Conservation (phyloP, 1,140 invertebrate genomes). For the Meloidogyne chitwoodi region DNA sequence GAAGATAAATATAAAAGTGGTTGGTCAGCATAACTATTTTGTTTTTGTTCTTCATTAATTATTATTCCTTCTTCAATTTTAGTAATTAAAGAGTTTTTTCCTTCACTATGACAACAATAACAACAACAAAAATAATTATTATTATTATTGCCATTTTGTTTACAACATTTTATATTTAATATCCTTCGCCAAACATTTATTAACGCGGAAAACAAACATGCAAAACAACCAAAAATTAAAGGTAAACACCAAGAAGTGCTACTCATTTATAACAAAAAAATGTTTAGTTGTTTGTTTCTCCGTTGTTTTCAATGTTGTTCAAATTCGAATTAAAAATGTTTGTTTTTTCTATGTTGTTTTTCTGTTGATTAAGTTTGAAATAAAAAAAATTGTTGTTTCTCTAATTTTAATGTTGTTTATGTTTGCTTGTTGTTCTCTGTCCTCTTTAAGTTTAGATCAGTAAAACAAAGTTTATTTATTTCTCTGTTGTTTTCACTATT, state of each 20-base stretch:
- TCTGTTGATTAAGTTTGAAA: no score
- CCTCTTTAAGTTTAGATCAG: no score
- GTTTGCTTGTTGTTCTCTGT: no score
- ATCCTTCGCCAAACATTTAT: neutral
- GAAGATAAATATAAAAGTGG: neutral
- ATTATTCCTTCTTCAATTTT: neutral
- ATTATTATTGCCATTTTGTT: neutral
- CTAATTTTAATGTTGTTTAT: no score
- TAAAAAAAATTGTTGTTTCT: no score
- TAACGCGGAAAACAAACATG: neutral
- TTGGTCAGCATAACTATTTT: neutral
- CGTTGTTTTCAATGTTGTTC: neutral
- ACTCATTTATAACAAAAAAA: slow-evolving; percentile 1
- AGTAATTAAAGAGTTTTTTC: neutral
- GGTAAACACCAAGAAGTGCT: slow-evolving; percentile 12
- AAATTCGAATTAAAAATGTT: no score
- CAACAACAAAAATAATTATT: neutral
- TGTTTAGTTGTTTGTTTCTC: no score
- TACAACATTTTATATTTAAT: neutral
- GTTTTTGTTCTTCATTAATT: neutral
- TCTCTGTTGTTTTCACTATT: no score
- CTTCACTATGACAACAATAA: neutral
- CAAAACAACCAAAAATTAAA: neutral
- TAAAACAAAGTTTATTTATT: no score
- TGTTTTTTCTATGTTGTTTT: no score